phyloP scores from a whole-genome alignment of 2,888 invertebrate species.

The Odontothrips loti region DNA sequence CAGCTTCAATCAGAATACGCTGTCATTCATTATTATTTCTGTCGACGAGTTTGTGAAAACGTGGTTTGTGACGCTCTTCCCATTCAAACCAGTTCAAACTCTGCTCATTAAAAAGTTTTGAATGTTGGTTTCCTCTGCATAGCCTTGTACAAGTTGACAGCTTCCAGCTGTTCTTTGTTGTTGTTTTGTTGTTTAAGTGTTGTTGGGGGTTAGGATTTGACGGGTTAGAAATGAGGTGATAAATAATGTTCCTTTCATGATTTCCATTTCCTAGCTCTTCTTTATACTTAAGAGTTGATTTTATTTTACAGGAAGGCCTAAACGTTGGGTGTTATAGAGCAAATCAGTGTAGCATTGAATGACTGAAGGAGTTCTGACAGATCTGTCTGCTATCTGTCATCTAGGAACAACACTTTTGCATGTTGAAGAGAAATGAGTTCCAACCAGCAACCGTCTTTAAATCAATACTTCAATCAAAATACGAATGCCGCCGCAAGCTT shows the following conservation, averaged over 20 bases:
- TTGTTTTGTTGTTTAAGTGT: not conserved
- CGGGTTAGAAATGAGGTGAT: not conserved
- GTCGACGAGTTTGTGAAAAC: too few species aligned
- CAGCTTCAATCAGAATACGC: too few species aligned
- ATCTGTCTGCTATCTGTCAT: slow-evolving; percentile 10
- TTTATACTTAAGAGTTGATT: not conserved
- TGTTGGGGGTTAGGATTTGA: not conserved
- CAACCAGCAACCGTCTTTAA: slow-evolving; percentile 5
- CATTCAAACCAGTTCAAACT: too few species aligned
- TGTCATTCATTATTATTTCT: too few species aligned
- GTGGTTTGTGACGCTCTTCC: too few species aligned
- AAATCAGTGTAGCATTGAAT: not conserved
- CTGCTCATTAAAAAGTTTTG: too few species aligned
- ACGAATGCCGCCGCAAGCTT: slow-evolving; percentile 37
- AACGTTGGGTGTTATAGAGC: not conserved
- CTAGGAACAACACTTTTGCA: not conserved
- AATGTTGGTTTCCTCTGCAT: not conserved
- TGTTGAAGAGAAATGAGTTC: not conserved
- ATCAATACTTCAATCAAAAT: slow-evolving; percentile 33
- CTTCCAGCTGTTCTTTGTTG: not conserved
- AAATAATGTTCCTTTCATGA: not conserved
- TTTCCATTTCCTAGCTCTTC: not conserved
- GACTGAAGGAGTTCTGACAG: not conserved
- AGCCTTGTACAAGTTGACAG: not conserved
- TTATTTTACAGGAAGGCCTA: not conserved